Conservation (phyloP, 2,888 invertebrate species). For the Petrolisthes manimaculis region DNA sequence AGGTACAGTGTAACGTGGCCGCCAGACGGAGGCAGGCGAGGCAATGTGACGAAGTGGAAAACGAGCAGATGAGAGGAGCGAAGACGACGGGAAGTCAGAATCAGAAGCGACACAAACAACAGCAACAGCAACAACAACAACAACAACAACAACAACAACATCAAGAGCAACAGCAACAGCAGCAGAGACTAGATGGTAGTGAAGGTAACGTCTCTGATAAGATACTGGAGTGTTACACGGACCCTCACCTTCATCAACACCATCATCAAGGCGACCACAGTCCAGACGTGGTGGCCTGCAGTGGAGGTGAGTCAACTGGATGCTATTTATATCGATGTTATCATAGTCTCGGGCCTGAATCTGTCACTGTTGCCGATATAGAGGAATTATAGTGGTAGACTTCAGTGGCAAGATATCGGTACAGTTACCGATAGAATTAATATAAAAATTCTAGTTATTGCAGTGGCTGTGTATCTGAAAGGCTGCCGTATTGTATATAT, state of each 20-base stretch:
- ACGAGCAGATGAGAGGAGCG: background rate
- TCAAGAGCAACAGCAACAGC: slow-evolving; percentile 17
- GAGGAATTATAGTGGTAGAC: too few relatives aligned
- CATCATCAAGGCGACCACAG: slow-evolving; percentile 46
- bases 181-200: background rate
- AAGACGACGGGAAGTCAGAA: background rate
- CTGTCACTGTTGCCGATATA: too few relatives aligned
- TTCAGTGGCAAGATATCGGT: too few relatives aligned
- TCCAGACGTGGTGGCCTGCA: slow-evolving; percentile 48
- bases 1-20: slow-evolving; percentile 35
- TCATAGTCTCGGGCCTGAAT: too few relatives aligned
- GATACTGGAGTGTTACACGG: background rate
- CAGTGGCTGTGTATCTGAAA: too few relatives aligned
- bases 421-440: too few relatives aligned
- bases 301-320: slow-evolving; percentile 32
- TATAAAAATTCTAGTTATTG: too few relatives aligned
- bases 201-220: background rate
- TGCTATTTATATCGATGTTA: too few relatives aligned
- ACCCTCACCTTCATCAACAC: slow-evolving; percentile 21
- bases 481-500: too few relatives aligned
- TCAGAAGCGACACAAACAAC: background rate
- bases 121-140: background rate
- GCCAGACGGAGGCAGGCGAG: slow-evolving; percentile 25
- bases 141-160: slow-evolving; percentile 15
- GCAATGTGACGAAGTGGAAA: background rate